phyloP scores from a whole-genome alignment of 1,140 invertebrate species.

The Aphaenogaster ashmeadi region DNA sequence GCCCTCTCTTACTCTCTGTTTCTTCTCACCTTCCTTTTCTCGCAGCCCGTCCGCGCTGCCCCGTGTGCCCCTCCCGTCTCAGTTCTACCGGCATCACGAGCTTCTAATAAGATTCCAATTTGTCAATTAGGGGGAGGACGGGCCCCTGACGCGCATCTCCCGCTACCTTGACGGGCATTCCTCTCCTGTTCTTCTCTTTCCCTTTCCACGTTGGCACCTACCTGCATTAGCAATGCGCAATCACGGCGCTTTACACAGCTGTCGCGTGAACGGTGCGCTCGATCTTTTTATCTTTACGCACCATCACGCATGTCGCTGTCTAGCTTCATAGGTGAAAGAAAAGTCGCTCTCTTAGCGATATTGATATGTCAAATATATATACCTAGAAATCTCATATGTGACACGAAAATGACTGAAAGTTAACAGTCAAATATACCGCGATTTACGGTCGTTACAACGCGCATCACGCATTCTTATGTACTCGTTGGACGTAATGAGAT shows the following conservation, averaged over 20 bases:
- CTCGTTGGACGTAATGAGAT: slow-evolving; percentile 56
- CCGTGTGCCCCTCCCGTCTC: slow-evolving; percentile 62
- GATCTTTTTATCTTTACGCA: slow-evolving; percentile 38
- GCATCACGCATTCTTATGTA: slow-evolving; percentile 65
- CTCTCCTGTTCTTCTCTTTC: slow-evolving; percentile 70
- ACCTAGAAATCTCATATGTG: background rate
- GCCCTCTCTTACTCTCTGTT: slow-evolving; percentile 59
- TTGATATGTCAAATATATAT: background rate
- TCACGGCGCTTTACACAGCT: slow-evolving; percentile 70
- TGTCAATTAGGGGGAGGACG: slow-evolving; percentile 89
- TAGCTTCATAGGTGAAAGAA: background rate
- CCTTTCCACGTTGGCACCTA: slow-evolving; percentile 74
- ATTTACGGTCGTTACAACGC: slow-evolving; percentile 49
- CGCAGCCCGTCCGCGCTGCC: slow-evolving; percentile 41
- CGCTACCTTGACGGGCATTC: slow-evolving; percentile 63
- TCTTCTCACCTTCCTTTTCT: slow-evolving; percentile 69
- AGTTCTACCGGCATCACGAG: slow-evolving; percentile 79
- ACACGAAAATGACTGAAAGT: slow-evolving; percentile 12
- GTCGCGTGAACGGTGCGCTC: slow-evolving; percentile 66
- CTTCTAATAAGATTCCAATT: slow-evolving; percentile 91
- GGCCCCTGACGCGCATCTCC: slow-evolving; percentile 77
- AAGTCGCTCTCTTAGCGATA: background rate
- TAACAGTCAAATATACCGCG: background rate
- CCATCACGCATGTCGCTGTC: background rate
- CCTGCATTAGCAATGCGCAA: slow-evolving; percentile 74